Evolutionary conservation across 2,797 vertebrate genomes (phyloP).

Genomic region (Anguilla megastoma): DNA sequence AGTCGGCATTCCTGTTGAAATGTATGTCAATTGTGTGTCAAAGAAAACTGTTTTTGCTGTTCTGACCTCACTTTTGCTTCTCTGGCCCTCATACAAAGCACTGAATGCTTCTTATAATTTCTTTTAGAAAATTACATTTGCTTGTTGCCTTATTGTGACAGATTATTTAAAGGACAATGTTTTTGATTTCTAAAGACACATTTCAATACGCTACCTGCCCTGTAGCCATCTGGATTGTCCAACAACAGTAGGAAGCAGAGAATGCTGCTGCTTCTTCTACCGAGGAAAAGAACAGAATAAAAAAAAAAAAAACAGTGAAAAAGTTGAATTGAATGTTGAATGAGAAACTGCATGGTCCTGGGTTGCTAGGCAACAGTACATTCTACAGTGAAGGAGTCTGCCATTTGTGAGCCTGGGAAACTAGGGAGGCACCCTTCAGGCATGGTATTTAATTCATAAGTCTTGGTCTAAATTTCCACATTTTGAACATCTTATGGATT

Average conservation of each 20-base stretch:
- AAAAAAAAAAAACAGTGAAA: slow-evolving; percentile 24
- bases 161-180: background rate
- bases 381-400: slow-evolving; percentile 39
- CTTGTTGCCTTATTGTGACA: background rate
- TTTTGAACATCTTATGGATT: background rate
- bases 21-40: background rate
- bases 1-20: background rate
- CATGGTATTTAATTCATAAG: slow-evolving; percentile 14
- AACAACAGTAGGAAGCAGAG: slow-evolving; percentile 39
- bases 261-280: slow-evolving; percentile 26
- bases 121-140: background rate
- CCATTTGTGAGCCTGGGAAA: slow-evolving; percentile 22
- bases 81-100: background rate
- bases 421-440: slow-evolving; percentile 3
- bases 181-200: background rate
- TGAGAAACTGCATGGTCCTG: slow-evolving; percentile 47
- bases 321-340: slow-evolving; percentile 53
- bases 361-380: slow-evolving; percentile 55
- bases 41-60: background rate
- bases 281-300: background rate
- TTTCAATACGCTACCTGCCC: slow-evolving; percentile 33
- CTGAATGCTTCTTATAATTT: background rate
- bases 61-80: background rate
- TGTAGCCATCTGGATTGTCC: slow-evolving; percentile 32
- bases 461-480: background rate